Percentiles rank a stretch among this genome's conserved stretches.
Conservation (phyloP, 23 tunicate species). For the Styela plicata region DNA sequence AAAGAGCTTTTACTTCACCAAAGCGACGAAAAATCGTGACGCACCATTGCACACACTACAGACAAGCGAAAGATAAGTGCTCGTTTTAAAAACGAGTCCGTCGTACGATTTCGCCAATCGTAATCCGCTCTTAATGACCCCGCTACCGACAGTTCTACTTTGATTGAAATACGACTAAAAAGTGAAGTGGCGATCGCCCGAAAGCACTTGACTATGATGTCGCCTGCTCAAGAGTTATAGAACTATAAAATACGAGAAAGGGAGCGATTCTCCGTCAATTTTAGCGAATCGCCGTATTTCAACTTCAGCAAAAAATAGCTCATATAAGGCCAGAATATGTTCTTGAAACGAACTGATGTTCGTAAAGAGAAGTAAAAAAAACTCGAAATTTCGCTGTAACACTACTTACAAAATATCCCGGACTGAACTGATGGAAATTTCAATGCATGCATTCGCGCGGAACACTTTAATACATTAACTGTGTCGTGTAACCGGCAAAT, state of each 20-base stretch:
- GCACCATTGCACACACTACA: background rate
- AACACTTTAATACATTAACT: too few relatives aligned
- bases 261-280: too few relatives aligned
- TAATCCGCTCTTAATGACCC: background rate
- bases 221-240: background rate
- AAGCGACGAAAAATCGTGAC: background rate
- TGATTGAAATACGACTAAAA: background rate
- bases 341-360: too few relatives aligned
- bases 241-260: background rate
- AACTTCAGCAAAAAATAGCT: too few relatives aligned
- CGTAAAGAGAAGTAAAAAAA: too few relatives aligned
- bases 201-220: background rate
- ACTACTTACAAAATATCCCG: too few relatives aligned
- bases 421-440: too few relatives aligned
- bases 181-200: background rate
- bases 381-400: too few relatives aligned
- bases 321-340: too few relatives aligned
- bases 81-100: background rate
- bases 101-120: background rate
- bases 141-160: background rate
- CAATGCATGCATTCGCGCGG: too few relatives aligned
- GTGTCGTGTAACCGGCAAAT: too few relatives aligned
- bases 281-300: too few relatives aligned
- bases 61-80: background rate
- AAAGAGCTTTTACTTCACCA: background rate